Conservation (phyloP, 2,888 invertebrate genomes). For the Caradrina kadenii region DNA sequence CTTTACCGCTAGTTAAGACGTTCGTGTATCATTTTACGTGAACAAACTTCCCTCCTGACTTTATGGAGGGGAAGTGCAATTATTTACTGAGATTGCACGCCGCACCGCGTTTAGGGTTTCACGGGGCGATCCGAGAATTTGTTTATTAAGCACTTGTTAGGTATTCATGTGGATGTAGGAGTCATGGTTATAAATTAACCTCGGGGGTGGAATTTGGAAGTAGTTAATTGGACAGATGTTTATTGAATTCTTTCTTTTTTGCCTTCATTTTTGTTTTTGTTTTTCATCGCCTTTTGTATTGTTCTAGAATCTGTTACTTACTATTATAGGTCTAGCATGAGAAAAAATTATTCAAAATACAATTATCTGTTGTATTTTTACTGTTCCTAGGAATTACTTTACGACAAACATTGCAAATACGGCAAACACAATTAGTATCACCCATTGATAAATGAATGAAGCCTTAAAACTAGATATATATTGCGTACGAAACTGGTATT, state of each 20-base stretch:
- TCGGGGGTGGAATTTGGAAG: conserved; percentile 17
- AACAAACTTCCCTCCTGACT: conserved; percentile 49
- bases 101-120: conserved; percentile 61
- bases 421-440: too few species aligned
- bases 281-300: too few species aligned
- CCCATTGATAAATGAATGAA: too few species aligned
- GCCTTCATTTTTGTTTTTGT: not conserved
- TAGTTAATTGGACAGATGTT: conserved; percentile 18
- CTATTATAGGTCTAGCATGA: too few species aligned
- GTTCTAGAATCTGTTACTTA: too few species aligned
- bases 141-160: conserved; percentile 51
- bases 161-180: conserved; percentile 47
- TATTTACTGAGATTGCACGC: conserved; percentile 68
- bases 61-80: conserved; percentile 69
- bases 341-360: too few species aligned
- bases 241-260: not conserved
- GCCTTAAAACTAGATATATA: too few species aligned
- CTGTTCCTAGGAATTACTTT: too few species aligned
- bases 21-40: conserved; percentile 61
- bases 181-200: conserved; percentile 50
- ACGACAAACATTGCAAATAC: too few species aligned
- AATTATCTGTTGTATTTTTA: too few species aligned
- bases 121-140: conserved; percentile 57
- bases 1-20: conserved; percentile 59
- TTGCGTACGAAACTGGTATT: too few species aligned